Evolutionary conservation across 2,113 vertebrate species (phyloP), one percentile per base, ranked within the genome.

Genomic region (Thomomys bottae): DNA sequence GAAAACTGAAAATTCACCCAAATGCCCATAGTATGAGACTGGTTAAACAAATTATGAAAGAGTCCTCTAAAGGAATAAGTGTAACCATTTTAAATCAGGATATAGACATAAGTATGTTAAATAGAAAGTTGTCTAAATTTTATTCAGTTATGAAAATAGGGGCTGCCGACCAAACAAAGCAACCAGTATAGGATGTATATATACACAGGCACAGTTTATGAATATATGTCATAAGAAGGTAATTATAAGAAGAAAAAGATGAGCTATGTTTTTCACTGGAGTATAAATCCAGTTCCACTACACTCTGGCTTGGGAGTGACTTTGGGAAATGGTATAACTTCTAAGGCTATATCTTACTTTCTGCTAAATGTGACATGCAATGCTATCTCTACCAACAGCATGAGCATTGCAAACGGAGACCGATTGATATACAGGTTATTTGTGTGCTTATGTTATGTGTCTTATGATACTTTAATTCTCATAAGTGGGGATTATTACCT

Each of bases 271-370:
- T 42, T 71, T 89, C 12, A 14, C 59, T 67, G 36, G 23, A 42
- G 30, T 70, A 84, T 34, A 86, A 64, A 76, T 88, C 34, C 34
- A 71, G 0, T 45, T 90, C 32, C 40, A 12, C 38, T 21, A 24
- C n/a, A 40, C 67, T 59, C 72, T 42, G 34, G 20, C 24, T 59
- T 5, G 30, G 45, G 11, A 64, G 40, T 75, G 78, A 84, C 38
- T 12, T 70, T 86, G 30, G 63, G 26, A 82, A 84, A 38, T 68
- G 3, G 28, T 38, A 14, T 12, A 66, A 49, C 23, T 73, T 68
- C 36, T 73, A 84, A 91, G 49, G 21, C 15, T 34, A 45, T 45
- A 64, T 72, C 90, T 96, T 78, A 7, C 38, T 80, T 73, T 77
- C 45, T 77, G 8, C 15, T 90, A 59, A n/a, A 73, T 77, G 34